Base-by-base conservation (phyloP, 2,113 vertebrate species). In the Seriola dumerili region DNA sequence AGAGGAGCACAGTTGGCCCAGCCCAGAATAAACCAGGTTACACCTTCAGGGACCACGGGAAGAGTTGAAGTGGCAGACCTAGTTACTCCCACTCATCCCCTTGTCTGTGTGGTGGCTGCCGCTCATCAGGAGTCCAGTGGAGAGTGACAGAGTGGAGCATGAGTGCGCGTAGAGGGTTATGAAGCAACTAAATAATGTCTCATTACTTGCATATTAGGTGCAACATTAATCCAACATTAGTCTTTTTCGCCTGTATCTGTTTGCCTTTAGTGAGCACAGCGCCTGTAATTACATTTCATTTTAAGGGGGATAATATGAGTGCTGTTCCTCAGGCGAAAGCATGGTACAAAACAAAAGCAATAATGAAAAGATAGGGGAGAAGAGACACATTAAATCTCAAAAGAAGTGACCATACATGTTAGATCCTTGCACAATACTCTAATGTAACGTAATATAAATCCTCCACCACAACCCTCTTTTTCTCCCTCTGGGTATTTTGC, bases 1-100 rank as follows among this genome's bases (percentile, higher is more conserved):
- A 55, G 84, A 81, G 13, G 73, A 84, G 74, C 75, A 61, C 3
- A 50, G 61, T 69, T 81, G 89, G 79, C 78, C 85, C 74, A 65
- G 85, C 90, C 85, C 72, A 87, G 84, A 90, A 91, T 90, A 93
- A 93, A 92, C 87, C 93, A 94, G 93, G 93, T 93, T 93, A 91
- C 77, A 84, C 68, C 91, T 91, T 90, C 71, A 58, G 92, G 93
- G 90, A 94, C 74, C 63, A 19, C 72, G 50, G 65, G 82, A 79
- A 75, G 84, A 84, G 81, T 79, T 52, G 83, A 90, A 83, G 90
- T 88, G 92, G 83, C 84, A 91, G 91, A 89, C 92, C 90, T 81
- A 91, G 80, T 88, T 92, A 70, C 86, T 81, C 88, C 90, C 86
- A 80, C 89, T 75, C 89, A 79, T 82, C 75, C 81, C 78, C 73